A percentile compares a stretch with the other conserved stretches of the same genome.
phyloP scores from a whole-genome alignment of 92 coral and sea anemone genomes.

The Epizoanthus ramosus region DNA sequence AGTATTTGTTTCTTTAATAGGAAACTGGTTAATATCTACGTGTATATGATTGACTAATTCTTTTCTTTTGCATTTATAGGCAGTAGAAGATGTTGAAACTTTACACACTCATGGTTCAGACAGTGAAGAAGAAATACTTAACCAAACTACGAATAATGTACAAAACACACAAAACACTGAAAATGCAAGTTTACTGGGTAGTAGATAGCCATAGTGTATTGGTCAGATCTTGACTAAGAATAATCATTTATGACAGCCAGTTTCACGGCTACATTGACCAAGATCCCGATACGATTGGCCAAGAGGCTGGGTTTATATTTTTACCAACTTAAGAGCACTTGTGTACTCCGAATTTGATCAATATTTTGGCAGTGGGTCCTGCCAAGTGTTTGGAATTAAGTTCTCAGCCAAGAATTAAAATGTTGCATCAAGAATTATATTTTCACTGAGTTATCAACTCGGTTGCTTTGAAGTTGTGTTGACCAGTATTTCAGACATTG shows the following conservation, averaged over 20 bases:
- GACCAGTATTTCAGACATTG: too few relatives aligned
- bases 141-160: neutral
- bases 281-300: too few relatives aligned
- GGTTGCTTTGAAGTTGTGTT: too few relatives aligned
- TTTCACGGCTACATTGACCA: neutral
- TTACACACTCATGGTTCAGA: conserved; percentile 42
- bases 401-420: too few relatives aligned
- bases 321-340: too few relatives aligned
- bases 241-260: neutral
- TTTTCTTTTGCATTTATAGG: conserved; percentile 12
- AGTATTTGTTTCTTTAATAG: too few relatives aligned
- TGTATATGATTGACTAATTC: neutral
- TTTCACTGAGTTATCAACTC: too few relatives aligned
- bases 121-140: conserved; percentile 72
- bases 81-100: conserved; percentile 18
- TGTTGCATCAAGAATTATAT: too few relatives aligned
- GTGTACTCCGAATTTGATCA: too few relatives aligned
- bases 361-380: too few relatives aligned
- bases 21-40: neutral
- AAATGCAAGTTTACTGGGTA: conserved; percentile 18
- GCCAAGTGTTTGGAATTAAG: too few relatives aligned
- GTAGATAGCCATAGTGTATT: conserved; percentile 1
- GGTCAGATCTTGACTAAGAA: neutral
- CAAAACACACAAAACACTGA: conserved; percentile 33
- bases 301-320: too few relatives aligned